Base-by-base conservation (phyloP, 2,797 vertebrate genomes). In the Lepilemur septentrionalis region DNA sequence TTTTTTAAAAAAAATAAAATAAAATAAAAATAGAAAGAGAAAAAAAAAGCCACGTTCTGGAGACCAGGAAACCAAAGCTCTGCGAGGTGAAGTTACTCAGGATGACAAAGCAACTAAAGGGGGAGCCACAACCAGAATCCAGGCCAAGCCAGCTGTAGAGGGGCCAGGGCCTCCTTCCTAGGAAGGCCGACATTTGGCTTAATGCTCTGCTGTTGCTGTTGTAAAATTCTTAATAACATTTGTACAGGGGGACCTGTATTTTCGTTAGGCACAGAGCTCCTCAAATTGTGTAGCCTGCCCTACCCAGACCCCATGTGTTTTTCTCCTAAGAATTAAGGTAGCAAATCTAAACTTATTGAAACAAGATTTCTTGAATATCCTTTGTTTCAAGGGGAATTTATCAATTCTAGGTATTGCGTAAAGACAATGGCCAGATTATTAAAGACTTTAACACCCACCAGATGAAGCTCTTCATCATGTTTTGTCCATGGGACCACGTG, bases 81-180 rank as follows among this genome's bases (percentile, higher is more conserved):
- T 11, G 0, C 0, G 7, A 69, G 5, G 2, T 32, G 22, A 48
- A 46, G 5, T 14, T 73, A 22, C 35, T 50, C 7, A 0, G 6
- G 32, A 20, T 11, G 22, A 61, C 76, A 65, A 22, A 48, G 23
- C 32, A 2, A 5, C 30, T 14, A 18, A 46, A 11, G 18, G 20
- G 12, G 17, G 11, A 65, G 28, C 4, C 3, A 2, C 1, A 13
- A 6, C 23, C 13, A 12, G 32, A 78, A 52, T 28, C 41, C 76
- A 38, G 6, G 48, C 7, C 2, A 12, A 4, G 18, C 7, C 15
- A 2, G 38, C 30, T 38, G 22, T 17, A 7, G 8, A 7, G 18
- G 1, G 1, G 6, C 7, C 0, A 0, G 3, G 11, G 17, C 6
- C 4, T 46, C 2, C 0, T 1, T 5, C 63, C 20, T 9, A 8